Evolutionary conservation across 2,113 vertebrate genomes (phyloP).

Genomic region (Phaethon lepturus): DNA sequence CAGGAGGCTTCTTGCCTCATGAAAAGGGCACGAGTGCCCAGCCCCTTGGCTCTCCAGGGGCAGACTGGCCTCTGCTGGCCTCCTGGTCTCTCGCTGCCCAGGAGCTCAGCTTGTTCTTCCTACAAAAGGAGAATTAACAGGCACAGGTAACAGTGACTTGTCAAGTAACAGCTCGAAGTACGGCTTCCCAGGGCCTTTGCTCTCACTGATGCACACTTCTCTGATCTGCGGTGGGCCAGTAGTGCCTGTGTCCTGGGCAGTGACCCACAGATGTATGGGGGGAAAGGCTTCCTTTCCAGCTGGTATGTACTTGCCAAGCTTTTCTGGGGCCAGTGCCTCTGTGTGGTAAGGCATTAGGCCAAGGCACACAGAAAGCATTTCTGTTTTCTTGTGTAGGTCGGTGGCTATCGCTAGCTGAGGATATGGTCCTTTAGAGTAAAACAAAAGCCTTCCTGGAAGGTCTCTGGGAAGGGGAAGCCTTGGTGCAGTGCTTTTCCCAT

Average conservation of each 20-base stretch:
- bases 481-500: not conserved
- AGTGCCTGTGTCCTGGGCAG: not conserved
- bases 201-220: not conserved
- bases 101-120: not conserved
- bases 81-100: not conserved
- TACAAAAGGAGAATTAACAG: not conserved
- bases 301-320: slow-evolving; percentile 2
- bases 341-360: slow-evolving; percentile 24
- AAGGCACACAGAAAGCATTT: slow-evolving; percentile 31
- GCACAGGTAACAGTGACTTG: not conserved
- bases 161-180: not conserved
- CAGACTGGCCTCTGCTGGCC: not conserved
- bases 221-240: not conserved
- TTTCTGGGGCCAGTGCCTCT: not conserved
- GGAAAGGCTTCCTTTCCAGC: slow-evolving; percentile 20
- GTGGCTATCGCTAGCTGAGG: not conserved
- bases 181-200: not conserved
- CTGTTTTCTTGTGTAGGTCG: not conserved
- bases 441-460: not conserved
- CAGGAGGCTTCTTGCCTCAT: not conserved
- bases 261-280: not conserved
- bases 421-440: not conserved
- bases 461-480: not conserved
- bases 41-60: not conserved
- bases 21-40: not conserved